Conservation (phyloP, 2,113 vertebrate species). For the Protobothrops mucrosquamatus region DNA sequence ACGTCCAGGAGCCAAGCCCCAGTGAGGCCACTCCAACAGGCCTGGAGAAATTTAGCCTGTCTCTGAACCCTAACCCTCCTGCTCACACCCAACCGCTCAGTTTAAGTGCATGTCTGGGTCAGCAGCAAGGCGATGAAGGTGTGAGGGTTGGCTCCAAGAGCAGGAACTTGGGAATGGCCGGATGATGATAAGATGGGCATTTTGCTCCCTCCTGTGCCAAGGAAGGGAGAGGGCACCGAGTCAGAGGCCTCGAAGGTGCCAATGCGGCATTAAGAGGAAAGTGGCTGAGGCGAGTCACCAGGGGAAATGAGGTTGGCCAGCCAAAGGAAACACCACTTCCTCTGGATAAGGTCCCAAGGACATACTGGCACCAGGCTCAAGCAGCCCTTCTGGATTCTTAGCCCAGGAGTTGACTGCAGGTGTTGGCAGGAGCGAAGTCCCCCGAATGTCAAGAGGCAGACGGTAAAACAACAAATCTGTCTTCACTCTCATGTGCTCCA, state of each 20-base stretch:
- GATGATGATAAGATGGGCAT: conserved; percentile 1
- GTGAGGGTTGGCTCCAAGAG: neutral
- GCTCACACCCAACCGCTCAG: neutral
- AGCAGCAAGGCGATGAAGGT: neutral
- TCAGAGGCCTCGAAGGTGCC: neutral
- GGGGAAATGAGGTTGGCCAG: neutral
- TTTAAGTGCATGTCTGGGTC: conserved; percentile 1
- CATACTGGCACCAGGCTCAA: neutral
- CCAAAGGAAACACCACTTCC: neutral
- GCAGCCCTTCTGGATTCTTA: neutral
- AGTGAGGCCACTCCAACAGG: neutral
- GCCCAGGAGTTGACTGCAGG: neutral
- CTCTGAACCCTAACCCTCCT: neutral
- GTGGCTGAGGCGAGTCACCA: neutral
- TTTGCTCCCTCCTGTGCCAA: neutral
- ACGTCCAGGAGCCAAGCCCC: neutral
- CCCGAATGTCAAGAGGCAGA: neutral
- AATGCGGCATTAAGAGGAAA: neutral
- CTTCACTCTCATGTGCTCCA: neutral
- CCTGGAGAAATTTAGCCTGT: neutral
- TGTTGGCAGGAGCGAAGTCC: neutral
- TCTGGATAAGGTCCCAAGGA: conserved; percentile 9
- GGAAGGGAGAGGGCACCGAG: neutral
- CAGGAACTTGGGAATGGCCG: neutral
- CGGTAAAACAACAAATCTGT: neutral